Base-by-base conservation (phyloP, 2,888 invertebrate genomes). In the Lithophane leautieri region DNA sequence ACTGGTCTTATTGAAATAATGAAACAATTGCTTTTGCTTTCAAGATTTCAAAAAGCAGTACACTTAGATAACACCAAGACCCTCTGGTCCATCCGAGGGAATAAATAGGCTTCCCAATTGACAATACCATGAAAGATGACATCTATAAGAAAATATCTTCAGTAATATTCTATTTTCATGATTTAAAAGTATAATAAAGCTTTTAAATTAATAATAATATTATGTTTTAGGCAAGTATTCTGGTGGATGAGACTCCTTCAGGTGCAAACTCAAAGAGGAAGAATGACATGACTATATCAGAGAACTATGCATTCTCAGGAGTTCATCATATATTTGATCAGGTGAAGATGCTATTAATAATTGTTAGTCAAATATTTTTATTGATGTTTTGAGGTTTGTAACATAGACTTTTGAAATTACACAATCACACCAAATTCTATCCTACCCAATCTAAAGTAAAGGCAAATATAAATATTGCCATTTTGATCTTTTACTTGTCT, bases 281-380 rank as follows among this genome's bases (percentile, higher is more conserved):
- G 82, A 95, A 91, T 94, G 97, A 94, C 81, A 90, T 93, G 92
- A 93, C 97, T 14, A 97, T 98, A 87, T 97, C 98, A 70, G 98
- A 98, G 91, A 98, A 98, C 92, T 98, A 98, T 96, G 98, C 98
- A 0, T 98, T 98, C 92, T 97, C 98, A 70, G 98, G 98, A 60
- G 98, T 99, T 56, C 98, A 98, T 93, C 98, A 98, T 90, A 98
- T 99, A 84, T 98, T 98, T 96, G 98, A 99, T 94, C 98, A 98
- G 96, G 97, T 97, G 94, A 58, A 56, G 7, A 52, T 52, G n/a
- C 22, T n/a, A n/a, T 52, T 22, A 11, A n/a, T 52, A 22, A 52
- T 4, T 22, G 52, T 9, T 1, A 22, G 3, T 52, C 1, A 52
- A n/a, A n/a, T 52, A 52, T 54, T 54, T 54, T 52, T 52, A 22